phyloP scores from a whole-genome alignment of 2,888 invertebrate species.

The Alcis repandata region DNA sequence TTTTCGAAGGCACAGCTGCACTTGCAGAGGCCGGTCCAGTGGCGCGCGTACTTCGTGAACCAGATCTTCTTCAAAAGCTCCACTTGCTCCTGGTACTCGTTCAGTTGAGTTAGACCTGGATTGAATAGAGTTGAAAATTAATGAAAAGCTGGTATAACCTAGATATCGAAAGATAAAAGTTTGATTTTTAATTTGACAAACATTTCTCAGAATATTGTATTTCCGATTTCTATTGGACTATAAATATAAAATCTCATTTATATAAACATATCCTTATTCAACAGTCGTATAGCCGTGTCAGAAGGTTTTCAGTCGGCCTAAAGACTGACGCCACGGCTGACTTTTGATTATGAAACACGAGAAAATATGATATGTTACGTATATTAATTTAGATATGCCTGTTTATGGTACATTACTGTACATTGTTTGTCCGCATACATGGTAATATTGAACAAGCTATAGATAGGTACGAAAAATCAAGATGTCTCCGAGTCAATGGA shows the following conservation, averaged over 20 bases:
- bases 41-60: slow-evolving; percentile 95
- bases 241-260: background rate
- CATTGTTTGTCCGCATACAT: background rate
- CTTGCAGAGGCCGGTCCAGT: slow-evolving; percentile 90
- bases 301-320: no score
- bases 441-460: background rate
- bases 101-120: slow-evolving; percentile 87
- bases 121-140: background rate
- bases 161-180: no score
- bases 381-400: no score
- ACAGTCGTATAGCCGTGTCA: no score
- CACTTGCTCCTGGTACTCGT: slow-evolving; percentile 85
- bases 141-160: no score
- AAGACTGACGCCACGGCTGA: no score
- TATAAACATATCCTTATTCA: no score
- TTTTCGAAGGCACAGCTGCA: slow-evolving; percentile 98
- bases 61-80: slow-evolving; percentile 90
- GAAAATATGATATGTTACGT: no score
- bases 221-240: background rate
- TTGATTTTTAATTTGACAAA: no score
- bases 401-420: background rate
- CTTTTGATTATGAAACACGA: no score
- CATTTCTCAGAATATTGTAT: no score
- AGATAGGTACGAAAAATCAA: background rate
- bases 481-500: background rate